Evolutionary conservation across 37 sponge, comb jelly and placozoan species (phyloP).

Genomic region (Mnemiopsis leidyi): DNA sequence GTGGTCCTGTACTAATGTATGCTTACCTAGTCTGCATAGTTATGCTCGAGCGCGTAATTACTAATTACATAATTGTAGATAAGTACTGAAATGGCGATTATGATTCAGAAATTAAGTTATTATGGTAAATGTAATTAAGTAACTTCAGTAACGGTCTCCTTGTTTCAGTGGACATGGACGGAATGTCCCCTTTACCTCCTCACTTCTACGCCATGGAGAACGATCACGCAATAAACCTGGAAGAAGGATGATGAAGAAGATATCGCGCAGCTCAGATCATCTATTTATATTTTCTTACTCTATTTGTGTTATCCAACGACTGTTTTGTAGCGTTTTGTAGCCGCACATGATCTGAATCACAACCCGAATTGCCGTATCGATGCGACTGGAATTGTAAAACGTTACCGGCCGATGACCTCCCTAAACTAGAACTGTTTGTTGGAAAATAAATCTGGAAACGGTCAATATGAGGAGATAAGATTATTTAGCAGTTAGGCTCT

Average conservation of each 20-base stretch:
- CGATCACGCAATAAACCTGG: background rate
- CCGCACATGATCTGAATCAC: too few relatives aligned
- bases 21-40: too few relatives aligned
- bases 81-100: background rate
- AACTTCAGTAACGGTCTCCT: background rate
- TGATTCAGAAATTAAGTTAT: background rate
- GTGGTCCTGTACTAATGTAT: too few relatives aligned
- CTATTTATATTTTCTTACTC: background rate
- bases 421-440: too few relatives aligned
- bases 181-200: background rate
- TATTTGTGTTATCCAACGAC: background rate
- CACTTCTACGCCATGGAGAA: background rate
- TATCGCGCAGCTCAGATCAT: background rate
- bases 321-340: background rate
- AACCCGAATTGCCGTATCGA: too few relatives aligned
- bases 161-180: background rate
- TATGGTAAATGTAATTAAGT: background rate
- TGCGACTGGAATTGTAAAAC: too few relatives aligned
- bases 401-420: too few relatives aligned
- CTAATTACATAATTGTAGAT: background rate
- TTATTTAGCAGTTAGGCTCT: too few relatives aligned
- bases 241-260: background rate
- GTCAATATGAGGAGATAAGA: too few relatives aligned
- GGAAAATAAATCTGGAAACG: too few relatives aligned
- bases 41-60: too few relatives aligned